Conservation (phyloP, 1,140 invertebrate species). For the Subanguina moxae region DNA sequence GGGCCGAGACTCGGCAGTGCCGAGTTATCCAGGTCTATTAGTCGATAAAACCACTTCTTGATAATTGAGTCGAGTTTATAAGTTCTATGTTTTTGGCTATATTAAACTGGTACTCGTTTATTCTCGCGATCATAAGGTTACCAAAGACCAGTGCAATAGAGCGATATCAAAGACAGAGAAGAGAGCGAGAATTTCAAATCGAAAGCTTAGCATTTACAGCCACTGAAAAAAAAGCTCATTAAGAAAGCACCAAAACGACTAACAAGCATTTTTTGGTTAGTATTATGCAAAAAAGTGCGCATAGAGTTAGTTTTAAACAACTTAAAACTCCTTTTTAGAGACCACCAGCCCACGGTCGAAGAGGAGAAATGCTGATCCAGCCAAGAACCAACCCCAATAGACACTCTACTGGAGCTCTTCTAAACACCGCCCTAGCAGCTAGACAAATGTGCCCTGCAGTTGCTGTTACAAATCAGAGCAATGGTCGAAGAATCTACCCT, state of each 20-base stretch:
- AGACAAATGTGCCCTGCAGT: not conserved
- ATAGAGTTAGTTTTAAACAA: not conserved
- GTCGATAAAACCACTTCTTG: too few species aligned
- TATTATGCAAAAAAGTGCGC: not conserved
- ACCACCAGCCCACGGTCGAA: not conserved
- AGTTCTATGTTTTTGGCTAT: too few species aligned
- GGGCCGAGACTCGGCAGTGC: too few species aligned
- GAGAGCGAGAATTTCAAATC: too few species aligned
- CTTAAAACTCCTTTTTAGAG: conserved; percentile 7
- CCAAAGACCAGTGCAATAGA: too few species aligned
- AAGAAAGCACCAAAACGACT: not conserved
- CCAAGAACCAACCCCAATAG: conserved; percentile 22
- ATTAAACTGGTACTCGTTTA: too few species aligned
- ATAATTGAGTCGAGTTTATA: too few species aligned
- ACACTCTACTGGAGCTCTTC: conserved; percentile 13
- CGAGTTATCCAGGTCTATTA: too few species aligned
- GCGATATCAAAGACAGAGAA: too few species aligned
- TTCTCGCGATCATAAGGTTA: too few species aligned
- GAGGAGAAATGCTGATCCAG: conserved; percentile 15
- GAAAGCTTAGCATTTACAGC: too few species aligned
- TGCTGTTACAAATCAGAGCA: conserved; percentile 1
- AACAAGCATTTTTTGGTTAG: not conserved
- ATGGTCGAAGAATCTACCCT: conserved; percentile 22
- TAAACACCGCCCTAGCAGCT: conserved; percentile 14
- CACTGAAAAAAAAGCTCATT: too few species aligned